Conservation (phyloP, 2,113 vertebrate species). For the Tapirus terrestris region DNA sequence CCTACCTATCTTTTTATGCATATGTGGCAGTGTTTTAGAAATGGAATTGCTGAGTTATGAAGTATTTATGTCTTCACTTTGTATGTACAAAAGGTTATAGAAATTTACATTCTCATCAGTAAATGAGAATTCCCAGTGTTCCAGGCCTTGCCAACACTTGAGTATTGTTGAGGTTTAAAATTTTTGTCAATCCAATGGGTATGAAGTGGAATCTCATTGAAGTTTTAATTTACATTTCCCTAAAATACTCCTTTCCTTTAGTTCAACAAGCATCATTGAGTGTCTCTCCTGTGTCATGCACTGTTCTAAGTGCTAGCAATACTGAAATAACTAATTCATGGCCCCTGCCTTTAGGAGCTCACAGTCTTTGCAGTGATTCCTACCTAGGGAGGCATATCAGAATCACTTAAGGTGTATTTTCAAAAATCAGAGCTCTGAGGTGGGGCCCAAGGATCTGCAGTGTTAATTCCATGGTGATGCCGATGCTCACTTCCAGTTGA, state of each 20-base stretch:
- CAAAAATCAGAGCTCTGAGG: background rate
- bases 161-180: background rate
- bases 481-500: background rate
- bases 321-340: background rate
- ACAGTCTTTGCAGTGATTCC: background rate
- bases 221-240: background rate
- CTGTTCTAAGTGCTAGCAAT: background rate
- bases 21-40: background rate
- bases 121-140: background rate
- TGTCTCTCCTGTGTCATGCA: background rate
- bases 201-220: background rate
- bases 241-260: background rate
- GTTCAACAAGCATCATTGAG: background rate
- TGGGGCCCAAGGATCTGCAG: background rate
- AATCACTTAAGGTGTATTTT: background rate
- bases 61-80: background rate
- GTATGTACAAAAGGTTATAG: background rate
- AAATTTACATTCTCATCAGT: background rate
- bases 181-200: background rate
- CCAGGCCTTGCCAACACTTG: background rate
- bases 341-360: background rate
- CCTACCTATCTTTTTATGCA: background rate
- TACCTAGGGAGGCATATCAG: background rate
- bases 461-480: background rate
- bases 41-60: background rate